Evolutionary conservation across 2,888 invertebrate genomes (phyloP), one percentile per base, ranked within the genome.

Genomic region (Agonopterix arenella): DNA sequence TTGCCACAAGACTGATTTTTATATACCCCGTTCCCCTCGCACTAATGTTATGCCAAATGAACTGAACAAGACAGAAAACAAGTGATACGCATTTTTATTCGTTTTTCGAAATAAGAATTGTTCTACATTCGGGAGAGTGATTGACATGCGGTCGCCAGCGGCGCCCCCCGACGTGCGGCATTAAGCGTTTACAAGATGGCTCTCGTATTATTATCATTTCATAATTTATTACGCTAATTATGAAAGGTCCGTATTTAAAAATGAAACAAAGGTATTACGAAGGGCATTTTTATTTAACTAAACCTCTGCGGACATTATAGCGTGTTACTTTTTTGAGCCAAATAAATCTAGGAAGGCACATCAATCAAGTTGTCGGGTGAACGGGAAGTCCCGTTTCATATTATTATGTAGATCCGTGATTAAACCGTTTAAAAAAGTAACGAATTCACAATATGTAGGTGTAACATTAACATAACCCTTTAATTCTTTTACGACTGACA

Each of bases 201-300:
- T 81, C 84, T 77, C 72, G 77, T 69, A 78, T 80, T 81, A 84
- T 84, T 88, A 89, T 88, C 89, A 84, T 89, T 89, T 89, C 81
- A 80, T 85, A 85, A 89, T 89, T 86, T 89, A 88, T 89, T 84
- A 86, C 84, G 82, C 86, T 88, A 88, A 89, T 89, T 88, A 88
- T 83, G 75, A 80, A 80, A 78, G 78, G 80, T 69, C 72, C 81
- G 75, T 80, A 81, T 86, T 82, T 81, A 83, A 85, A 86, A 86
- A 86, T 80, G 75, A 85, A 85, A 85, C 84, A 84, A 84, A 85
- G 76, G 82, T 78, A 79, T 77, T 80, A 80, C 67, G 66, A 66
- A 69, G 77, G 76, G 73, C 79, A 77, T 76, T 78, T 79, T 80
- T 78, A 70, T 74, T 65, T 70, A 70, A 71, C 70, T 75, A 80